Conservation (phyloP, 92 coral and sea anemone species). For the Actinostola sp. region DNA sequence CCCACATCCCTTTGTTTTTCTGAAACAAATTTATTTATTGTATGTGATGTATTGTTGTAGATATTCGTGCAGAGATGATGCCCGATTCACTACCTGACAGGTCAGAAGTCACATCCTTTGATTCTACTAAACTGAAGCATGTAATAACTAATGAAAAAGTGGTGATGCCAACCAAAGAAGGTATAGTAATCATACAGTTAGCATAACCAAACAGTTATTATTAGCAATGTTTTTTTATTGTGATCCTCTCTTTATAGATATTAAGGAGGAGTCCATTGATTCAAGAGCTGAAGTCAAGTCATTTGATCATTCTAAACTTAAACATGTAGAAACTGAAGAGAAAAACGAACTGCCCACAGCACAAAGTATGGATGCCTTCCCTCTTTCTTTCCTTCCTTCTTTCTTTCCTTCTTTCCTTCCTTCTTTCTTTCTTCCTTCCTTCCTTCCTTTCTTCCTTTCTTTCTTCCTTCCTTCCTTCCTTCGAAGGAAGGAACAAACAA, state of each 20-base stretch:
- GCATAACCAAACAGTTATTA: no score
- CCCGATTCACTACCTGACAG: constrained; percentile 83
- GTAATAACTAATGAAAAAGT: constrained; percentile 79
- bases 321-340: constrained; percentile 83
- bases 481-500: no score
- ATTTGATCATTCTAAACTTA: constrained; percentile 73
- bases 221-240: background rate
- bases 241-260: constrained; percentile 35
- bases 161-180: constrained; percentile 80
- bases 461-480: background rate
- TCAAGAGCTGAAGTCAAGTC: constrained; percentile 92
- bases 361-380: constrained; percentile 59
- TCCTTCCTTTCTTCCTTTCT: background rate
- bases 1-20: no score
- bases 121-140: constrained; percentile 82
- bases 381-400: background rate
- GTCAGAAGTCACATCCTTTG: constrained; percentile 82
- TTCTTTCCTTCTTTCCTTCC: background rate
- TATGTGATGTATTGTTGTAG: no score
- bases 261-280: constrained; percentile 78
- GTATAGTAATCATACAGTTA: constrained; percentile 54
- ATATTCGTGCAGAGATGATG: constrained; percentile 95
- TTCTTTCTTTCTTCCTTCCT: background rate
- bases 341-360: constrained; percentile 80
- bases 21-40: no score